A percentile compares a stretch with the other conserved stretches of the same genome.
Evolutionary conservation across 2,797 vertebrate species (phyloP).

Genomic region (Anguilla pacifica): DNA sequence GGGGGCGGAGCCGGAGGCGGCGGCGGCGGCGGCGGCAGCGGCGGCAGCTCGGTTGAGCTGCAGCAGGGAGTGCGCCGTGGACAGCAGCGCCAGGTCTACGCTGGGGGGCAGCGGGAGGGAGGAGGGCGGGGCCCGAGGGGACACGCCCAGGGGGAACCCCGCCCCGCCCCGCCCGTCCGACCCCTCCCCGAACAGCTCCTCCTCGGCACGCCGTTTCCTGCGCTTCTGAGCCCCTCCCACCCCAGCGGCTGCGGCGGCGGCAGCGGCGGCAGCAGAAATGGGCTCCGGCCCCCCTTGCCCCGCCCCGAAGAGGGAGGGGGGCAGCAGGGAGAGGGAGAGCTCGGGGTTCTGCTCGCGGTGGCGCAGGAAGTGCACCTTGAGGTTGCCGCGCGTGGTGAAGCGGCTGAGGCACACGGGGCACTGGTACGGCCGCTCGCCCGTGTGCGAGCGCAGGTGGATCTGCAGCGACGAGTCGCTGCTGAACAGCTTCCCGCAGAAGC

Average conservation of each 20-base stretch:
- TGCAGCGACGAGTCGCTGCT: constrained; percentile 88
- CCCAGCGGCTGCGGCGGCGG: constrained; percentile 42
- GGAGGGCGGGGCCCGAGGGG: constrained; percentile 68
- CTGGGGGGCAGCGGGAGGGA: constrained; percentile 73
- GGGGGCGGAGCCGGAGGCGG: constrained; percentile 56
- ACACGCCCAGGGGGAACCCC: constrained; percentile 57
- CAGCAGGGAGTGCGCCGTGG: constrained; percentile 78
- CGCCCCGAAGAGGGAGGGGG: constrained; percentile 80
- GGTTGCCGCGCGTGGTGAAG: constrained; percentile 89
- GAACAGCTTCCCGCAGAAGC: constrained; percentile 87
- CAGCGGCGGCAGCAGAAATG: constrained; percentile 61
- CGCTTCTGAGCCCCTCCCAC: constrained; percentile 65
- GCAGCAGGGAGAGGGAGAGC: constrained; percentile 87
- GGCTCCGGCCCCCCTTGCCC: constrained; percentile 56
- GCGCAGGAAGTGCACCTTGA: constrained; percentile 89
- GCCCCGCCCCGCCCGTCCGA: constrained; percentile 45
- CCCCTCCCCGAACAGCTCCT: constrained; percentile 61
- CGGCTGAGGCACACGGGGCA: constrained; percentile 90
- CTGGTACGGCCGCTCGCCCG: constrained; percentile 88
- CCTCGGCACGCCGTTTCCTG: constrained; percentile 64
- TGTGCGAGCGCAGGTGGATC: constrained; percentile 91
- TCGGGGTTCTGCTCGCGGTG: constrained; percentile 90
- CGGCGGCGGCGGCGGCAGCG: constrained; percentile 64
- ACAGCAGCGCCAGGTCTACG: constrained; percentile 76
- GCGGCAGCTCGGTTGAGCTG: constrained; percentile 76